Conservation (phyloP, 2,797 vertebrate species). For the Chelon auratus region DNA sequence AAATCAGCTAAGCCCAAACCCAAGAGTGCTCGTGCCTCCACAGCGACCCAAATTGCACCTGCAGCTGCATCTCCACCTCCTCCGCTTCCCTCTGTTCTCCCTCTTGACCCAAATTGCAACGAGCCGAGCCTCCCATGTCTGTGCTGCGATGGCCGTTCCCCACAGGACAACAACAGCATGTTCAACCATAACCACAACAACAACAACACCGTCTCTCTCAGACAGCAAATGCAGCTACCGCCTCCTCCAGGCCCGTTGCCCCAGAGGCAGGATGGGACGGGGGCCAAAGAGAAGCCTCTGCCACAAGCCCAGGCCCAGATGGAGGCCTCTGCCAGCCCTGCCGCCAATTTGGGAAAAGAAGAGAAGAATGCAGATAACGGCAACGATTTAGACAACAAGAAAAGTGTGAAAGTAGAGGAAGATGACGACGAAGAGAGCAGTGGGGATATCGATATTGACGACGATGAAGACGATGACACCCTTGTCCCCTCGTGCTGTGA, state of each 20-base stretch:
- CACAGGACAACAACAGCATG: slow-evolving; percentile 87
- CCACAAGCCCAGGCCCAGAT: slow-evolving; percentile 59
- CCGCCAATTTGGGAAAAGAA: slow-evolving; percentile 53
- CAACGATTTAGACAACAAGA: slow-evolving; percentile 69
- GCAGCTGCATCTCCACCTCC: slow-evolving; percentile 51
- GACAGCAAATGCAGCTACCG: slow-evolving; percentile 82
- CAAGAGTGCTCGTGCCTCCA: slow-evolving; percentile 66
- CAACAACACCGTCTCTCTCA: slow-evolving; percentile 85
- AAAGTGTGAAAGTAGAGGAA: slow-evolving; percentile 66
- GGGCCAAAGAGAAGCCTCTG: slow-evolving; percentile 54
- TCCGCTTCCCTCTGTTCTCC: slow-evolving; percentile 59
- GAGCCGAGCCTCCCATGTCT: slow-evolving; percentile 90
- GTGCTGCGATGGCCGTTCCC: slow-evolving; percentile 89
- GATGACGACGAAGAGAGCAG: slow-evolving; percentile 76
- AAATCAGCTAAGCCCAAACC: slow-evolving; percentile 76
- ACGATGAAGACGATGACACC: slow-evolving; percentile 86
- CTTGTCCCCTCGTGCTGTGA: slow-evolving; percentile 85
- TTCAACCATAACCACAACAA: slow-evolving; percentile 86
- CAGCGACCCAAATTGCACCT: slow-evolving; percentile 48
- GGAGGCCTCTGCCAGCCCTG: slow-evolving; percentile 44
- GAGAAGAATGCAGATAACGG: slow-evolving; percentile 59
- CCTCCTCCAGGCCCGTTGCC: slow-evolving; percentile 69
- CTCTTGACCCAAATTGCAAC: slow-evolving; percentile 93
- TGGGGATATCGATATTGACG: slow-evolving; percentile 76
- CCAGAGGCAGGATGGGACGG: slow-evolving; percentile 69